Percentiles rank a stretch among this genome's conserved stretches.
Conservation (phyloP, 2,797 vertebrate genomes). For the Tapirus indicus region DNA sequence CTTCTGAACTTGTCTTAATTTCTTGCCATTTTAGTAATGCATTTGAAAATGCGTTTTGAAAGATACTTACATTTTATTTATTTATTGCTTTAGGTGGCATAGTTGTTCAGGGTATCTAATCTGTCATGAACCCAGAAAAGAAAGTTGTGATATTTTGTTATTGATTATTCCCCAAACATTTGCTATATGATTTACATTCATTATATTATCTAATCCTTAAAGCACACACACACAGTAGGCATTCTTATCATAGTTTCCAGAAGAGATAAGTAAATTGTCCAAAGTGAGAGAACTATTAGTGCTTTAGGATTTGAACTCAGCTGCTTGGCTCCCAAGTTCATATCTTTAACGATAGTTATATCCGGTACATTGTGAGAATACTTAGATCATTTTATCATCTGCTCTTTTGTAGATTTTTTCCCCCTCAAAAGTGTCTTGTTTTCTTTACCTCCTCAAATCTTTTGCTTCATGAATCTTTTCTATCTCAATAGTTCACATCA, state of each 20-base stretch:
- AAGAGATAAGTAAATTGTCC: background rate
- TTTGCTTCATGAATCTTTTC: background rate
- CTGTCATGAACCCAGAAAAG: background rate
- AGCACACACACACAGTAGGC: background rate
- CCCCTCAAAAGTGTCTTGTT: background rate
- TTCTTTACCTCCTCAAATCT: background rate
- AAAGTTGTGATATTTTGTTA: background rate
- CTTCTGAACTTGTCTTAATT: background rate
- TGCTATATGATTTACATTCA: background rate
- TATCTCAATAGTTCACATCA: background rate
- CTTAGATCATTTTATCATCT: background rate
- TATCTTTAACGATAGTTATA: background rate
- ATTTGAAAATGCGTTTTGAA: background rate
- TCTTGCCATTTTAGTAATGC: background rate
- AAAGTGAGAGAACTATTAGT: background rate
- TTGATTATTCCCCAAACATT: conserved; percentile 22
- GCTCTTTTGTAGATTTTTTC: background rate
- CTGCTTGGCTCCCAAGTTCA: background rate
- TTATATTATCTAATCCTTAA: background rate
- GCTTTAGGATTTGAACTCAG: conserved; percentile 24
- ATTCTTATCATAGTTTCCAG: conserved; percentile 15
- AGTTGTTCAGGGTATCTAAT: background rate
- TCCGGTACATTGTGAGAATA: background rate
- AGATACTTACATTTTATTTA: background rate
- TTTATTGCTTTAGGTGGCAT: background rate